Base-by-base conservation (phyloP, 2,888 invertebrate genomes). In the Sphaerophoria rueppellii region DNA sequence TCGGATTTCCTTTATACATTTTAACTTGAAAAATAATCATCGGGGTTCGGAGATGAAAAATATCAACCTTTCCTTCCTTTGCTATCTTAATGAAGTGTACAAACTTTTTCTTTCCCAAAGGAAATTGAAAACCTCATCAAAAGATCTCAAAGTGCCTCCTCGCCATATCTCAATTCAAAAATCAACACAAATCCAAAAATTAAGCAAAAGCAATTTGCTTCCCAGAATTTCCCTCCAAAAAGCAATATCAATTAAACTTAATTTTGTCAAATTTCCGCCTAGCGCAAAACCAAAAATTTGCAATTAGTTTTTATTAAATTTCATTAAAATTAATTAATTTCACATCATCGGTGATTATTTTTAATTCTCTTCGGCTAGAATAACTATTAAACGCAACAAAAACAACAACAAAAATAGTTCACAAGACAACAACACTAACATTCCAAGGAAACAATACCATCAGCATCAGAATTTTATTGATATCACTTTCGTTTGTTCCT, bases 361-460 rank as follows among this genome's bases (percentile, higher is more conserved):
- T 16, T 7, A 4, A 16, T 16, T 1, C 9, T 43, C 12, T 12
- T 43, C 43, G 43, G 11, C 43, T 43, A 4, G 11, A 43, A 9
- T 12, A 43, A 43, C 43, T 43, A 24, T 24, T 43, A 43, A 9
- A 40, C 2, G 43, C 16, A 16, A 16, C 9, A 40, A 4, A 60
- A 4, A 60, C 35, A 60, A 43, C 40, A n/a, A 43, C 11, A 43
- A 43, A n/a, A 60, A 58, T 16, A 24, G 0, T 24, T 58, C 11
- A 58, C 37, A 11, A 40, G 43, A 60, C 37, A 58, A 58, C 37
- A 58, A 37, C 9, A 40, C 12, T 43, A 12, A 40, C 24, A 60
- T 60, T 24, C 40, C 6, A 43, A 43, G 24, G 43, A 43, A 24
- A 9, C 9, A 9, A 43, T 9, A 1, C 24, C 24, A 24, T 24